phyloP scores from a whole-genome alignment of 2,888 invertebrate genomes.

The Tenodera sinensis region DNA sequence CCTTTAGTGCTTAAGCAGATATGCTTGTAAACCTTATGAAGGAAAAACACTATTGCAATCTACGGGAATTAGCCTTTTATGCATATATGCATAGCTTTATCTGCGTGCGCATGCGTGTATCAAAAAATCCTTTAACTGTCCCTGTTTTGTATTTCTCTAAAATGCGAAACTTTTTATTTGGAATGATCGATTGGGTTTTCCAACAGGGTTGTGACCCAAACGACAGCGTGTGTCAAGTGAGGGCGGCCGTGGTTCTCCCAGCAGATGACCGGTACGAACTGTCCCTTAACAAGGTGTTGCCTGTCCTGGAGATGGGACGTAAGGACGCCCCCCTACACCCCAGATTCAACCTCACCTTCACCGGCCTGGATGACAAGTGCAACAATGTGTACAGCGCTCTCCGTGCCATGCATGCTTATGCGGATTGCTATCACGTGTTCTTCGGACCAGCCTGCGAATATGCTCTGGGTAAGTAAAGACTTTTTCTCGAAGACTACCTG shows the following conservation, averaged over 20 bases:
- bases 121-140: no score
- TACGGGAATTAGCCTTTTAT: no score
- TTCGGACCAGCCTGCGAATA: slow-evolving; percentile 81
- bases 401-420: slow-evolving; percentile 50
- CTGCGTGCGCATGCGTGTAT: no score
- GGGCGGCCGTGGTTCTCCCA: background rate
- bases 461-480: slow-evolving; percentile 69
- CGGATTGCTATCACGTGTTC: slow-evolving; percentile 71
- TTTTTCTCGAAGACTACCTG: no score
- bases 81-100: no score
- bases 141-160: no score
- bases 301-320: slow-evolving; percentile 60
- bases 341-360: slow-evolving; percentile 55
- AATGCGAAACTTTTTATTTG: no score
- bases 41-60: no score
- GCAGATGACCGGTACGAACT: slow-evolving; percentile 32
- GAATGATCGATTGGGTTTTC: background rate
- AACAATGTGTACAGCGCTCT: slow-evolving; percentile 69
- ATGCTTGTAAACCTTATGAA: no score
- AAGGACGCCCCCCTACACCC: slow-evolving; percentile 54
- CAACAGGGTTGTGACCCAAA: background rate
- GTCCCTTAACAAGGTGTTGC: slow-evolving; percentile 47
- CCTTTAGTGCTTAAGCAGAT: no score
- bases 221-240: background rate
- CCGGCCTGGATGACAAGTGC: slow-evolving; percentile 67